These are phyloP conservation scores for Spodoptera litura DNA, from an alignment of 1,140 invertebrate genomes.

Conservation along the genomic window DNA sequence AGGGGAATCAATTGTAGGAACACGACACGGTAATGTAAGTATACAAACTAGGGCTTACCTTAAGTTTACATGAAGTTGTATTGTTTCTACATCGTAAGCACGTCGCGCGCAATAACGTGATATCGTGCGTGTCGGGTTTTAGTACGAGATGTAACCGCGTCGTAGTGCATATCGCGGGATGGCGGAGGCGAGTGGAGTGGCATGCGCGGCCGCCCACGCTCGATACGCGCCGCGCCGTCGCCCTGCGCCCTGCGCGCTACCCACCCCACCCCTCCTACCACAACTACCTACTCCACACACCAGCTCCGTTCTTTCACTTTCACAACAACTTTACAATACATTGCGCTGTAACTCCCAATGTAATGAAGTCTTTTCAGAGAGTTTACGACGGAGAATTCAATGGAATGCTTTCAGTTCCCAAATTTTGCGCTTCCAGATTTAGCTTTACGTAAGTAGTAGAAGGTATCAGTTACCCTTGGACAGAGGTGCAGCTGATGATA, in stretches of 20 bases:
- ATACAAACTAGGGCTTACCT: constrained; percentile 59
- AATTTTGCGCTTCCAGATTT: constrained; percentile 16
- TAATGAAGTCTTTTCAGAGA: not conserved
- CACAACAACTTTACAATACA: constrained; percentile 27
- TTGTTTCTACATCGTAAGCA: constrained; percentile 66
- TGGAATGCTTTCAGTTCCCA: not conserved
- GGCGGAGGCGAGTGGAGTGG: constrained; percentile 54
- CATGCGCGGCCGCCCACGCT: constrained; percentile 82
- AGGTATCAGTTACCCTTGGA: constrained; percentile 22
- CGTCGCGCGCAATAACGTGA: constrained; percentile 57
- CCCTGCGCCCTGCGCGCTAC: constrained; percentile 42
- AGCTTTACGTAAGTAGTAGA: not conserved
- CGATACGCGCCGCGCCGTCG: constrained; percentile 71
- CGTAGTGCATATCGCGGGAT: constrained; percentile 67
- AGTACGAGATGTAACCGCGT: constrained; percentile 60
- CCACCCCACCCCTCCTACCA: constrained; percentile 5
- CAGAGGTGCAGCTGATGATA: constrained; percentile 9
- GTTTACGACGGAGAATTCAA: not conserved
- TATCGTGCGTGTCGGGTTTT: constrained; percentile 60
- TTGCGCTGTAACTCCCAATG: constrained; percentile 11
- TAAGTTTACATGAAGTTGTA: constrained; percentile 60
- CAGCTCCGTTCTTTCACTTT: not conserved
- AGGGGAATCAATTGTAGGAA: not conserved
- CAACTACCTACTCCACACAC: not conserved
- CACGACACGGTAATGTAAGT: not conserved